phyloP scores from a whole-genome alignment of 2,888 invertebrate species.

The Stenichneumon culpator region DNA sequence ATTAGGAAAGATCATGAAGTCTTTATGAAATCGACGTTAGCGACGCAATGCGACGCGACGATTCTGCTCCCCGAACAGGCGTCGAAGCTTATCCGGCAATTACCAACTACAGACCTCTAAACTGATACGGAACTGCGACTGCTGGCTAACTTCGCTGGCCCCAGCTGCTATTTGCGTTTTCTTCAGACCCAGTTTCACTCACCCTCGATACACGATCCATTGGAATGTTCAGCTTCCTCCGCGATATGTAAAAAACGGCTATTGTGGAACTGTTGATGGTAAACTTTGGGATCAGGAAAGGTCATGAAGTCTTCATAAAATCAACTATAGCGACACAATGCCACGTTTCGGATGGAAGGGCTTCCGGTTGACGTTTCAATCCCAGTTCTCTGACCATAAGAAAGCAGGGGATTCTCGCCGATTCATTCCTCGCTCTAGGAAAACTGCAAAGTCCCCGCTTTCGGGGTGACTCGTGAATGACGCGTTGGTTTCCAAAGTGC shows the following conservation, averaged over 20 bases:
- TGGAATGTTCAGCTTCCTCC: constrained; percentile 4
- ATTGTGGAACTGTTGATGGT: not conserved
- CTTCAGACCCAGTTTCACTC: constrained; percentile 4
- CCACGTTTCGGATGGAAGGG: constrained; percentile 70
- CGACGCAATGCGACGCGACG: constrained; percentile 65
- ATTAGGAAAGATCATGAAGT: constrained; percentile 74
- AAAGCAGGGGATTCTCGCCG: not conserved
- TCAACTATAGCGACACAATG: constrained; percentile 75
- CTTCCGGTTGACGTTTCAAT: constrained; percentile 79
- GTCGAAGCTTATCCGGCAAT: no score
- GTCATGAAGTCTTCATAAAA: constrained; percentile 80
- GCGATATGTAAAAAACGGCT: constrained; percentile 9
- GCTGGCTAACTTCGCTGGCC: no score
- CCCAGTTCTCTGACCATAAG: constrained; percentile 23
- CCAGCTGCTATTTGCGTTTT: not conserved
- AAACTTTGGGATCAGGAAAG: constrained; percentile 59
- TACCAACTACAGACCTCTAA: no score
- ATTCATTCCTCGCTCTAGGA: constrained; percentile 38
- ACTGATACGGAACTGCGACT: no score
- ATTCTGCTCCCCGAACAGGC: no score
- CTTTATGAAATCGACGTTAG: constrained; percentile 80
- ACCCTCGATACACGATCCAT: not conserved
- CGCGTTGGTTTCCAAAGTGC: constrained; percentile 41
- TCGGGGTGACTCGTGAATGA: constrained; percentile 23
- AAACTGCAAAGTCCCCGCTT: constrained; percentile 34